A percentile compares a stretch with the other conserved stretches of the same genome.
Conservation (phyloP, 2,113 vertebrate species). For the Rhea pennata region DNA sequence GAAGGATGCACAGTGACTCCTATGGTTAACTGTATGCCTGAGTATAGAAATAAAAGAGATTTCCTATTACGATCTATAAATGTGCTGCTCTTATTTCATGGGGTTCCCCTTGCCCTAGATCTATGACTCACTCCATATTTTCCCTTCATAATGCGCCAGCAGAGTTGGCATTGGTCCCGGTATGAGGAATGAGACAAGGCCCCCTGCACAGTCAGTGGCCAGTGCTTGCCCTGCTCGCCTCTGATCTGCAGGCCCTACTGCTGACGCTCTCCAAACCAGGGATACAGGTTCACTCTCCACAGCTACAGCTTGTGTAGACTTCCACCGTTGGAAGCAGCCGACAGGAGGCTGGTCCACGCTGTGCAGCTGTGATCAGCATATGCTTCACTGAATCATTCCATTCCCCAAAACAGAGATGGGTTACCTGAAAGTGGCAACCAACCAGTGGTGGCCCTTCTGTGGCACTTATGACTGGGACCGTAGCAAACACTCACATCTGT, state of each 20-base stretch:
- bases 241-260: neutral
- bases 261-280: neutral
- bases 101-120: constrained; percentile 53
- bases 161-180: neutral
- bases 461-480: neutral
- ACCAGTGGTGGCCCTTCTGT: neutral
- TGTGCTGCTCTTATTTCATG: constrained; percentile 41
- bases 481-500: too few relatives aligned
- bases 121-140: constrained; percentile 36
- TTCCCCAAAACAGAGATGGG: neutral
- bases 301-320: rapidly evolving
- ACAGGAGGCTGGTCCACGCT: rapidly evolving
- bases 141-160: neutral
- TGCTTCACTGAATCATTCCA: neutral
- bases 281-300: neutral
- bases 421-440: neutral
- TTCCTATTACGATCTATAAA: constrained; percentile 54
- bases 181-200: neutral
- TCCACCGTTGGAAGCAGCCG: neutral
- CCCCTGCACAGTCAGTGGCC: neutral
- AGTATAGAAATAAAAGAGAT: constrained; percentile 53
- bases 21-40: neutral
- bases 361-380: neutral
- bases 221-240: neutral
- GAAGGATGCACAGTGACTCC: neutral